Evolutionary conservation across 2,113 vertebrate species (phyloP).

Genomic region (Piprites chloris): DNA sequence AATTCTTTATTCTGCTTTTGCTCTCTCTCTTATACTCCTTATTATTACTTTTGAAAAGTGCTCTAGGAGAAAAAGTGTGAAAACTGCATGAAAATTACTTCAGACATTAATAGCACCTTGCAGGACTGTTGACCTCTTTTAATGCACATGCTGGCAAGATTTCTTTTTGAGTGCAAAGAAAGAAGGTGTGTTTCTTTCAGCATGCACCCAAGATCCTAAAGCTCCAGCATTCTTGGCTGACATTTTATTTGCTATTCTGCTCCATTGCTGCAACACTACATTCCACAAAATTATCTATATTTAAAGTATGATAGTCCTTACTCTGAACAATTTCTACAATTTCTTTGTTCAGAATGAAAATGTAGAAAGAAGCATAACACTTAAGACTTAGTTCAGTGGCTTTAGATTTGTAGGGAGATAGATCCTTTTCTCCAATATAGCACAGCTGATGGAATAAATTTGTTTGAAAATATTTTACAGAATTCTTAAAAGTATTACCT

Average conservation of each 20-base stretch:
- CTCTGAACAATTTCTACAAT: not conserved
- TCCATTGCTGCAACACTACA: not conserved
- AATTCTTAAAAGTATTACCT: not conserved
- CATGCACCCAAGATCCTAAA: not conserved
- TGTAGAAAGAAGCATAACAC: not conserved
- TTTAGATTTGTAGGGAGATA: not conserved
- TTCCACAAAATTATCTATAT: conserved; percentile 16
- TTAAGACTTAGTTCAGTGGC: not conserved
- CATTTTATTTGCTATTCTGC: not conserved
- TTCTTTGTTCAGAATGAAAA: not conserved
- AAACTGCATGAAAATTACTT: not conserved
- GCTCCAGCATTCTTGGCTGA: not conserved
- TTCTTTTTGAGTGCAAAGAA: not conserved
- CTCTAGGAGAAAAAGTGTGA: not conserved
- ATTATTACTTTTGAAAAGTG: not conserved
- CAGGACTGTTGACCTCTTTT: not conserved
- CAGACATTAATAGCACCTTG: not conserved
- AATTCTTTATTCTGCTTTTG: not conserved
- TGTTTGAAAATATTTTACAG: not conserved
- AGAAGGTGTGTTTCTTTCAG: not conserved
- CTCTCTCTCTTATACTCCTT: not conserved
- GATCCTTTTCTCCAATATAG: not conserved
- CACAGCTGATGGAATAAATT: not conserved
- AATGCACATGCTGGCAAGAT: not conserved
- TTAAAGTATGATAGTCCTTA: conserved; percentile 16